These are phyloP conservation scores for Callopanchax toddi DNA, from an alignment of 2,113 vertebrate genomes.

Conservation along the genomic window DNA sequence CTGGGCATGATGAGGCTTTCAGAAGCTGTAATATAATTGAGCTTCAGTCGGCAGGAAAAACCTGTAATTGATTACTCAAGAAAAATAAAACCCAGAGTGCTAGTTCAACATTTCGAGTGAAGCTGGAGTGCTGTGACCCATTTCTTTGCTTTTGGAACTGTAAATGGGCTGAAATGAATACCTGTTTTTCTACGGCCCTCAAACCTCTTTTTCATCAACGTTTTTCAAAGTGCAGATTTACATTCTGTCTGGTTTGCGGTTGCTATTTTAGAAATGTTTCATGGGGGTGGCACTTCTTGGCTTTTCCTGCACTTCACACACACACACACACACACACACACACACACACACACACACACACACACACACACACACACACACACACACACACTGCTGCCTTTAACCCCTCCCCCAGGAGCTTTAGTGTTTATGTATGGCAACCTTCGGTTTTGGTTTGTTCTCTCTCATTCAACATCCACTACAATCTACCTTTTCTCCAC, in stretches of 20 bases:
- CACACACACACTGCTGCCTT: constrained; percentile 28
- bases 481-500: constrained; percentile 65
- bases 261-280: constrained; percentile 77
- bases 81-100: constrained; percentile 71
- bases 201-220: constrained; percentile 64
- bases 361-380: background rate
- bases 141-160: constrained; percentile 67
- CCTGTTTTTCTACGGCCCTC: constrained; percentile 73
- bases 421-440: constrained; percentile 73
- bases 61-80: constrained; percentile 76
- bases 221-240: constrained; percentile 78
- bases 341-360: background rate
- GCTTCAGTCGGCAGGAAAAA: constrained; percentile 65
- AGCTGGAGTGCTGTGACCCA: constrained; percentile 67
- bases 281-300: constrained; percentile 30
- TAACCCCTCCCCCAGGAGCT: constrained; percentile 51
- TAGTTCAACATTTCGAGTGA: constrained; percentile 61
- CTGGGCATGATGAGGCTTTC: constrained; percentile 72
- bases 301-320: constrained; percentile 15
- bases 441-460: constrained; percentile 68
- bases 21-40: constrained; percentile 77
- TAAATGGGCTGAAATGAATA: constrained; percentile 75
- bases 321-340: constrained; percentile 3
- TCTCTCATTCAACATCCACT: constrained; percentile 62
- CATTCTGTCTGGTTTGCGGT: constrained; percentile 80